These are phyloP conservation scores for Mesocentrotus franciscanus DNA, from an alignment of 53 echinoderm and acorn worm species.

Conservation along the genomic window DNA sequence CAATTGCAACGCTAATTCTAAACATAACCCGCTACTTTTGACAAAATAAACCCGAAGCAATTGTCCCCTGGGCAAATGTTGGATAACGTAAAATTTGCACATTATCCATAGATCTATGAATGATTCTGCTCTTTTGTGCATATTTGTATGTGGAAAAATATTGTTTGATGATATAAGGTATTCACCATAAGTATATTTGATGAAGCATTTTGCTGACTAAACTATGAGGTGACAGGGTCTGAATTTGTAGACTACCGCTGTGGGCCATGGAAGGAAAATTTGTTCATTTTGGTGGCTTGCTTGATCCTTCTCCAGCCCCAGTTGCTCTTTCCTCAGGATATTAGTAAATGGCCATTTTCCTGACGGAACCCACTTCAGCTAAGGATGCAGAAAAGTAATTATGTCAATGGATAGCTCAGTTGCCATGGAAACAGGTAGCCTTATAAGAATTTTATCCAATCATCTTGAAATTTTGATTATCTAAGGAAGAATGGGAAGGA, in stretches of 20 bases:
- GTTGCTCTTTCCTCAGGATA: constrained; percentile 52
- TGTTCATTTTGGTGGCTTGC: constrained; percentile 50
- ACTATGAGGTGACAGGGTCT: background rate
- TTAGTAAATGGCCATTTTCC: constrained; percentile 52
- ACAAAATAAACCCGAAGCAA: no score
- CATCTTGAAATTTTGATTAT: background rate
- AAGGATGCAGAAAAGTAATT: background rate
- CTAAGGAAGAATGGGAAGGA: background rate
- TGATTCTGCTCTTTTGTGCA: no score
- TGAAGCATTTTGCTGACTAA: background rate
- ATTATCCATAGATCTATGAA: no score
- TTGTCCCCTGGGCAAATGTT: no score
- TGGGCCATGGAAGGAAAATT: background rate
- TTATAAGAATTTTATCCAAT: background rate
- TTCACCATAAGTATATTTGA: background rate
- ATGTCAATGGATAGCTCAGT: background rate
- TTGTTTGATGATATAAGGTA: no score
- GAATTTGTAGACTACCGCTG: background rate
- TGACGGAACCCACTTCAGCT: background rate
- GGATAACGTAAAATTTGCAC: no score
- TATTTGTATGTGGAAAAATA: no score
- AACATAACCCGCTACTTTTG: no score
- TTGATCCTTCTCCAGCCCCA: constrained; percentile 20
- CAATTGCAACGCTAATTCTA: no score
- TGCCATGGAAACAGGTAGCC: constrained; percentile 33